Evolutionary conservation across 1,140 invertebrate species (phyloP), one percentile per base, ranked within the genome.

Genomic region (Listronotus bonariensis): DNA sequence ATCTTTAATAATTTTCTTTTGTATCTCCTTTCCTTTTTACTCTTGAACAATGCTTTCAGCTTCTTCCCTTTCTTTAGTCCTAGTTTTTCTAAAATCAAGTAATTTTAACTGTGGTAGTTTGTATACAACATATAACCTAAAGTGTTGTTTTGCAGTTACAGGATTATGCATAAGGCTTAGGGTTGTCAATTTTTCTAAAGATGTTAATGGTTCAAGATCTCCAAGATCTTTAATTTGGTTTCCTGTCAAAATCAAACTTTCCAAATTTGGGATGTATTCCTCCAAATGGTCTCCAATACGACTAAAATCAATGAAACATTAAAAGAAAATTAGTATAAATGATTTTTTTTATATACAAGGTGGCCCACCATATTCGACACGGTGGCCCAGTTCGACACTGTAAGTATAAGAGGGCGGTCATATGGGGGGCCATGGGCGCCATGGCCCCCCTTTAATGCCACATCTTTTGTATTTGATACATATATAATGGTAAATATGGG

Each of bases 91-190:
- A 77, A 99, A 99, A 79, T 99, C 97, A 49, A 99, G 81, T 18
- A 99, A 81, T 70, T 89, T 85, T 56, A 99, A 76, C 66, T 93
- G 87, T 40, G 96, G 96, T 61, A 99, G 80, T 82, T 92, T 96
- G 76, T 80, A 84, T 68, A 84, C 81, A 10, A 86, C 72, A 78
- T 84, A 86, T 55, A 82, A 86, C 77, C 97, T 88, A 78, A 99
- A 99, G 76, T 99, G 92, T 70, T 89, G 89, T 80, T 97, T 97
- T 34, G 95, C 92, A 8, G 94, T 89, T 11, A 99, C 89, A 48
- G 98, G 97, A 84, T 99, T 99, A 70, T 97, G 92, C 52, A 99
- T 81, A 7, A 99, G 82, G 78, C 95, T 96, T 2, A 99, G 81
- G 53, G 88, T 89, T 61, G 83, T 86, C 6, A 99, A 81, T 70